These are phyloP conservation scores for Scaptomyza caliginosa DNA, from an alignment of 2,888 invertebrate genomes.

Conservation along the genomic window DNA sequence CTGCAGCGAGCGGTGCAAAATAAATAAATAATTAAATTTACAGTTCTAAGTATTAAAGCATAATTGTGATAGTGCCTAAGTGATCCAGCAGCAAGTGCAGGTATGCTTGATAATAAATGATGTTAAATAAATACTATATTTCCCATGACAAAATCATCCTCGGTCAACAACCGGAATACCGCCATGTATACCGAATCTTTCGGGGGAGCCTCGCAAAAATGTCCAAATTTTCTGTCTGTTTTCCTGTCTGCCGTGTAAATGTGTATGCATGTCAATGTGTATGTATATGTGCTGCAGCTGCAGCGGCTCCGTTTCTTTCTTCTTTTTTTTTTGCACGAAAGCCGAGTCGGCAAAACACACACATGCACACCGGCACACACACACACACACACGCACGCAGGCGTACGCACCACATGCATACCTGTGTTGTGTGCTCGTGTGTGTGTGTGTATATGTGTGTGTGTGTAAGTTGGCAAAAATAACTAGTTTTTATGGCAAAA, in stretches of 20 bases:
- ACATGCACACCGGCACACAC: conserved; percentile 8
- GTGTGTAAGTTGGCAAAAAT: conserved; percentile 42
- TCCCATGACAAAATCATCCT: not conserved
- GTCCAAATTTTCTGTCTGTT: conserved; percentile 11
- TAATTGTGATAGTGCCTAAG: conserved; percentile 34
- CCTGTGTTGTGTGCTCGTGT: conserved; percentile 3
- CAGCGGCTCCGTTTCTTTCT: conserved; percentile 17
- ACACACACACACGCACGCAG: conserved; percentile 18
- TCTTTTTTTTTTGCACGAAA: conserved; percentile 31
- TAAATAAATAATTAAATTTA: conserved; percentile 51
- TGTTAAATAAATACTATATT: not conserved
- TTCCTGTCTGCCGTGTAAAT: conserved; percentile 9
- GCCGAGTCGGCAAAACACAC: conserved; percentile 14
- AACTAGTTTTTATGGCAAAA: conserved; percentile 52
- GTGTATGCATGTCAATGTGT: not conserved
- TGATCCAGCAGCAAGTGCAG: conserved; percentile 35
- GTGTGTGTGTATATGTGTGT: not conserved
- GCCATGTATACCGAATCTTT: conserved; percentile 22
- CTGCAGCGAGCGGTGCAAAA: conserved; percentile 39
- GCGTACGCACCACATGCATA: conserved; percentile 11
- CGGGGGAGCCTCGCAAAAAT: conserved; percentile 10
- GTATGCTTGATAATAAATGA: conserved; percentile 12
- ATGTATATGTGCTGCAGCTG: conserved; percentile 35
- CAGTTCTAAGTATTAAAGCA: conserved; percentile 1
- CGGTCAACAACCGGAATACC: conserved; percentile 22